phyloP scores from a whole-genome alignment of 2,888 invertebrate genomes.

The Spilosoma lubricipeda region DNA sequence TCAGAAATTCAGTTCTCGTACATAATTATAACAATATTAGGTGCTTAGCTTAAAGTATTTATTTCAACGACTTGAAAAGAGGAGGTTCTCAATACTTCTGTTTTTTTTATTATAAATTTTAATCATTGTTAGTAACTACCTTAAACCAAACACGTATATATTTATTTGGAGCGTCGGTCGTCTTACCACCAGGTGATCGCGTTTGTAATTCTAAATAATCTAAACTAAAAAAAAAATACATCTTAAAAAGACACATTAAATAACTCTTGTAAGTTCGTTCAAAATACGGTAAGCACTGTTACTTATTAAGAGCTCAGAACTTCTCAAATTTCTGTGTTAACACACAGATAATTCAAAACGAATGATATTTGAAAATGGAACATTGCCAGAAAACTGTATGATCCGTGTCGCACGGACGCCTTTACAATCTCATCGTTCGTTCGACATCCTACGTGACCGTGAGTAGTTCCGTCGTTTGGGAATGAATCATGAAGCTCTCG shows the following conservation, averaged over 20 bases:
- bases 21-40: too few species aligned
- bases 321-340: conserved; percentile 25
- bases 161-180: not conserved
- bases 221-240: too few species aligned
- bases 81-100: too few species aligned
- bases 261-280: not conserved
- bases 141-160: too few species aligned
- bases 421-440: conserved; percentile 56
- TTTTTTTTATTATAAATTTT: too few species aligned
- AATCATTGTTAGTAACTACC: too few species aligned
- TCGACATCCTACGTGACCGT: conserved; percentile 60
- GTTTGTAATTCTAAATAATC: not conserved
- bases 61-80: too few species aligned
- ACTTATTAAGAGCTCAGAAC: conserved; percentile 2
- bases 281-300: not conserved
- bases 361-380: conserved; percentile 54
- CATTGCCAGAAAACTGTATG: conserved; percentile 51
- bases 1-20: not conserved
- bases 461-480: conserved; percentile 50
- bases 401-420: conserved; percentile 62
- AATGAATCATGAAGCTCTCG: conserved; percentile 40
- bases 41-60: not conserved
- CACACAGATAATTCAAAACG: conserved; percentile 48
- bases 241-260: not conserved
- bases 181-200: not conserved